Conservation (phyloP, 2,888 invertebrate genomes). For the Hydroisotoma schaefferi region DNA sequence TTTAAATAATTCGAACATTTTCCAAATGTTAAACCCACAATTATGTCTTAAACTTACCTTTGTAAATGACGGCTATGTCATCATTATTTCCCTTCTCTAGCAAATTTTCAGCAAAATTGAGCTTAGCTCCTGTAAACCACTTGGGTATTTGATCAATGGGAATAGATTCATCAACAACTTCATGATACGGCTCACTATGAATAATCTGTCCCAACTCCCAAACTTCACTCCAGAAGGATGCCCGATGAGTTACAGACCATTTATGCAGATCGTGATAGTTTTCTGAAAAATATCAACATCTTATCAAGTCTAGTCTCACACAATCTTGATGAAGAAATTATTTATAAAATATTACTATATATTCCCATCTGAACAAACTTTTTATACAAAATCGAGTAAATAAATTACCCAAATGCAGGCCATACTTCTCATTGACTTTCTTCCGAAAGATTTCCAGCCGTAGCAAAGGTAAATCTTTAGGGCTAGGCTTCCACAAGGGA, state of each 20-base stretch:
- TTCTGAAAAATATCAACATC: constrained; percentile 29
- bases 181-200: constrained; percentile 42
- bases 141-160: constrained; percentile 55
- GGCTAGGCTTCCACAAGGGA: constrained; percentile 43
- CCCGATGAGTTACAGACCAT: constrained; percentile 48
- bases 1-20: no score
- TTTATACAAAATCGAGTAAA: neutral
- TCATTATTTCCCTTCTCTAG: constrained; percentile 52
- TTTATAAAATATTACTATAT: neutral
- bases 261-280: constrained; percentile 48
- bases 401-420: constrained; percentile 39
- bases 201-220: constrained; percentile 48
- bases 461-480: constrained; percentile 25
- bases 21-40: no score
- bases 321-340: neutral
- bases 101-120: constrained; percentile 59
- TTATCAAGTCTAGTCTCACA: neutral
- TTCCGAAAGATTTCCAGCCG: constrained; percentile 40
- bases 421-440: constrained; percentile 41
- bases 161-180: constrained; percentile 48
- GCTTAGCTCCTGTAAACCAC: constrained; percentile 56
- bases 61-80: constrained; percentile 54
- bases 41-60: constrained; percentile 54
- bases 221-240: constrained; percentile 49
- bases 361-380: neutral